Base-by-base conservation (phyloP, 2,888 invertebrate genomes). In the Lasioglossum pauxillum region DNA sequence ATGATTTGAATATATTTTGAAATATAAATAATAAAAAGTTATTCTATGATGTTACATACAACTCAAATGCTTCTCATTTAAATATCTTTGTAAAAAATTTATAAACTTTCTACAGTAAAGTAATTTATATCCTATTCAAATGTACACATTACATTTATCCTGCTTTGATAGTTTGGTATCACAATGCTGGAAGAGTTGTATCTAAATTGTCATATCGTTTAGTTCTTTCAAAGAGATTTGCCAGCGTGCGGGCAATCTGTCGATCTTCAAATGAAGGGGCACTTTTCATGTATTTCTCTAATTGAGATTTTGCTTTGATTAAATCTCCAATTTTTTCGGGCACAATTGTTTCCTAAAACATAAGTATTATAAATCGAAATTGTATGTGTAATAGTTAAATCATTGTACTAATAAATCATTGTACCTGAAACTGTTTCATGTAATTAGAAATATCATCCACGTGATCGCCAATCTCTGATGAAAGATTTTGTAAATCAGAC, bases 301-400 rank as follows among this genome's bases (percentile, higher is more conserved):
- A 90, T 71, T 92, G 92, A 19, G 89, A 87, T 87, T 92, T 93
- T 41, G 95, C 95, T 76, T 91, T 92, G 27, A 94, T 93, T 75
- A 95, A 88, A 81, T 94, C 94, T 41, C 91, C 92, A 67, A 94
- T 91, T 91, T 95, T 95, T 91, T 95, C 95, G 31, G 95, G 95
- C 53, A 95, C 82, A 64, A 94, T 89, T 71, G 91, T 93, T 87
- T 95, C 93, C 95, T 95, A 72, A 75, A 91, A 92, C n/a, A 77
- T 79, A 35, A 74, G 46, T 57, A 23, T 23, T 44, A 44, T 67
- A 23, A 38, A 38, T 38, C 10, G 19, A 31, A 69, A 23, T 2
- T 23, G 67, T 49, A 44, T 44, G 44, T 44, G 44, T 31, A 74
- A 74, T 49, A 19, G 5, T 49, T 73, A 67, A 12, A 44, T 12